Evolutionary conservation across 2,888 invertebrate species (phyloP), one percentile per base, ranked within the genome.

Genomic region (Pseudeuparius sepicola): DNA sequence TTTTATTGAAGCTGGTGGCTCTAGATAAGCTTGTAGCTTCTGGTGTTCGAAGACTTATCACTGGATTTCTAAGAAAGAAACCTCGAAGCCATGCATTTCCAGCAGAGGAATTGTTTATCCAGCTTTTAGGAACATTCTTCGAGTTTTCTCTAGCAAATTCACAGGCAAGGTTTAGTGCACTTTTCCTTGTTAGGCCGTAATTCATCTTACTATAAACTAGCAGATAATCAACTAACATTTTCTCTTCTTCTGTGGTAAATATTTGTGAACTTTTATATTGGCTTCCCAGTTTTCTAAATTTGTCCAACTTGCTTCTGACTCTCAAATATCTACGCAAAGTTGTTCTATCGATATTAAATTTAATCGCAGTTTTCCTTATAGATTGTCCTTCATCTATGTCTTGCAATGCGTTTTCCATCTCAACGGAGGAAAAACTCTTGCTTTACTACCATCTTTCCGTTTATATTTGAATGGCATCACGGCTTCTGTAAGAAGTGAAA

Each of bases 1-100:
- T 16, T 27, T 34, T 36, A 17, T 40, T 36, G 13, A 40, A 40
- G 10, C 30, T 40, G 11, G 44, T 41, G 6, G 41, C 36, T 9
- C 47, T 17, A n/a, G 38, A 35, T 12, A 47, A 20, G 16, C 41
- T 45, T 10, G 40, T 42, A 17, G 38, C 42, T 38, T 47, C 45
- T 3, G 40, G 42, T 34, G 43, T 43, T 20, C 42, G 25, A 16
- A 37, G 24, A 7, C 20, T 6, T 20, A 7, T 20, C n/a, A n/a
- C n/a, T 20, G 20, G 25, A 33, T 28, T 28, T n/a, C 33, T 9
- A 20, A 24, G 26, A 16, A 30, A 16, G n/a, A 30, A 27, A 18
- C 3, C 31, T 10, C 18, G 17, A 18, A 31, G 7, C 31, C 31
- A 31, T n/a, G 31, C 31, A 20, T 31, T 31, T 3, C 31, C 31